Evolutionary conservation across 92 coral and sea anemone genomes (phyloP), one percentile per base, ranked within the genome.

Genomic region (Zoanthus gigantus): DNA sequence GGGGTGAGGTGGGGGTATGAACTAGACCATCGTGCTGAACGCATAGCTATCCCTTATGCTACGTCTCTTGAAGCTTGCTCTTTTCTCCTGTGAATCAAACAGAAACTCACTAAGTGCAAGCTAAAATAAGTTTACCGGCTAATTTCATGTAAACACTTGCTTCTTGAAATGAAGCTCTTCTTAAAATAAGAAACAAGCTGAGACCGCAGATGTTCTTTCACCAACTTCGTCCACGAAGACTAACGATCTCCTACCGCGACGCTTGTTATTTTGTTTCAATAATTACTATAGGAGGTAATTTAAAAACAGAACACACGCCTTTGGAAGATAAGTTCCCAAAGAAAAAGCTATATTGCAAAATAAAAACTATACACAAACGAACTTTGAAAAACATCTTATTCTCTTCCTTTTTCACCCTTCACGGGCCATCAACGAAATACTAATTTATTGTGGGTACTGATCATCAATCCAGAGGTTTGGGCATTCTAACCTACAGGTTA

Each of bases 1-100:
- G 1, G 42, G 42, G 42, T 34, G 42, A 4, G 42, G 42, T 37
- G 2, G 42, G 3, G 2, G 4, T 37, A 37, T 37, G 2, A 37
- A 32, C 29, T 81, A 81, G 44, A 81, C 74, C 46, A 32, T 15
- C 45, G 85, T 81, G 28, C 85, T 81, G 37, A 18, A 81, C 0
- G 85, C 85, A 67, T 81, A 81, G 63, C 58, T 81, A 16, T 81
- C 74, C 63, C 30, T 81, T 37, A 81, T 81, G 53, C 85, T 81
- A 69, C 85, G 85, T 81, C 85, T 81, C 60, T 10, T 67, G 74
- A 65, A 46, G 75, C 61, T 81, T 6, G 68, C 11, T 48, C 65
- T 81, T 67, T 61, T 12, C 85, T 29, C 75, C 85, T 81, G 85
- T 4, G 60, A 34, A 81, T n/a, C 58, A 81, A 15, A 81, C 60